Conservation (phyloP, 2,797 vertebrate species). For the Anabacerthia variegaticeps region DNA sequence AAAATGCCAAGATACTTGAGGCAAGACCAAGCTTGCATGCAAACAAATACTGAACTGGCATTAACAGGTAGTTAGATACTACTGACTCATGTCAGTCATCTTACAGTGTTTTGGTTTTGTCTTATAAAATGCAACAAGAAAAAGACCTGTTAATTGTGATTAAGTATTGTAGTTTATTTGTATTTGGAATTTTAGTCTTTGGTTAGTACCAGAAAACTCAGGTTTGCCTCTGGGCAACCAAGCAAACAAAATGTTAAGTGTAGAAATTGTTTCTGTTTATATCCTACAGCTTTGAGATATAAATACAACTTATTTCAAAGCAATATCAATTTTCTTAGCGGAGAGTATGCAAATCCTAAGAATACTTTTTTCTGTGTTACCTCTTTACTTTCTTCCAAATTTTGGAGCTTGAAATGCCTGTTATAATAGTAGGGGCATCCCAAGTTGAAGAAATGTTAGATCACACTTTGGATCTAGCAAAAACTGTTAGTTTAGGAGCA, state of each 20-base stretch:
- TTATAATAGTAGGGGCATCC: background rate
- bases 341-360: background rate
- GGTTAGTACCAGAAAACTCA: background rate
- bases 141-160: background rate
- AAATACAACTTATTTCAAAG: background rate
- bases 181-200: background rate
- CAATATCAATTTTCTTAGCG: background rate
- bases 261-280: background rate
- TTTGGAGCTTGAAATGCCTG: background rate
- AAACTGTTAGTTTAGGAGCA: conserved; percentile 8
- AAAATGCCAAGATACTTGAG: background rate
- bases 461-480: background rate
- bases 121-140: background rate
- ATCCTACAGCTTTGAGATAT: background rate
- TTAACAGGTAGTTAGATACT: background rate
- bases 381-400: background rate
- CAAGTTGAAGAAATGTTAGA: background rate
- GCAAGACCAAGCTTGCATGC: background rate
- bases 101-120: background rate
- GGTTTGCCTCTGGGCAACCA: background rate
- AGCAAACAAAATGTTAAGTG: background rate
- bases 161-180: background rate
- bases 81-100: background rate
- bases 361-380: background rate
- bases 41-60: background rate